Evolutionary conservation across 2,888 invertebrate genomes (phyloP).

Genomic region (Eupithecia tripunctaria): DNA sequence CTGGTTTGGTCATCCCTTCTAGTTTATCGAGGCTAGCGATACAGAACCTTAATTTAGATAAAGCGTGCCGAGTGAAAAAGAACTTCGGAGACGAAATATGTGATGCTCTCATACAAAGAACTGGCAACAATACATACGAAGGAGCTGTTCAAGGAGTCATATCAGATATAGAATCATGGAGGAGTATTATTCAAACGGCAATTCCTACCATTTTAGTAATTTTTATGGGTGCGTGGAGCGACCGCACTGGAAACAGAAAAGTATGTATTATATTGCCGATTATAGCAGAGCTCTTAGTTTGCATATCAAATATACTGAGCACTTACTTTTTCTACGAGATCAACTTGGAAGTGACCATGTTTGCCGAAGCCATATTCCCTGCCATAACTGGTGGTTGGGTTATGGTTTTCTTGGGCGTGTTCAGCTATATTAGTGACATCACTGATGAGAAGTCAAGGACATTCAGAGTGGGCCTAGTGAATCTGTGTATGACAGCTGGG

Average conservation of each 20-base stretch:
- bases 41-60: constrained; percentile 76
- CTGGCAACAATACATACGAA: constrained; percentile 84
- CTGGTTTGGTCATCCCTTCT: constrained; percentile 87
- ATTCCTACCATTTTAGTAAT: constrained; percentile 83
- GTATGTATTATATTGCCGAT: constrained; percentile 84
- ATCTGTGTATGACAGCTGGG: constrained; percentile 84
- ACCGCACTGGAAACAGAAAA: constrained; percentile 83
- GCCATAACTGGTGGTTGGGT: constrained; percentile 84
- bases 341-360: constrained; percentile 81
- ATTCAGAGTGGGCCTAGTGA: constrained; percentile 84
- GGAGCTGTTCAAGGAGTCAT: constrained; percentile 84
- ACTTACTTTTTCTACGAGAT: constrained; percentile 82
- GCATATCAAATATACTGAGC: constrained; percentile 78
- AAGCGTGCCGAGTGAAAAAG: constrained; percentile 71
- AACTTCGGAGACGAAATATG: constrained; percentile 68
- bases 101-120: constrained; percentile 64
- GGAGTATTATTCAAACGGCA: constrained; percentile 82
- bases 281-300: constrained; percentile 79
- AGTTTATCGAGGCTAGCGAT: constrained; percentile 87
- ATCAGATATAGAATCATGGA: constrained; percentile 82
- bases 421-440: constrained; percentile 86
- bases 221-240: constrained; percentile 86
- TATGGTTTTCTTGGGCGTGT: constrained; percentile 82
- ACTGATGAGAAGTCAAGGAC: constrained; percentile 83
- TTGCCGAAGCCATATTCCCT: constrained; percentile 81